A percentile compares a stretch with the other conserved stretches of the same genome.
Conservation (phyloP, 2,888 invertebrate species). For the Shargacucullia verbasci region DNA sequence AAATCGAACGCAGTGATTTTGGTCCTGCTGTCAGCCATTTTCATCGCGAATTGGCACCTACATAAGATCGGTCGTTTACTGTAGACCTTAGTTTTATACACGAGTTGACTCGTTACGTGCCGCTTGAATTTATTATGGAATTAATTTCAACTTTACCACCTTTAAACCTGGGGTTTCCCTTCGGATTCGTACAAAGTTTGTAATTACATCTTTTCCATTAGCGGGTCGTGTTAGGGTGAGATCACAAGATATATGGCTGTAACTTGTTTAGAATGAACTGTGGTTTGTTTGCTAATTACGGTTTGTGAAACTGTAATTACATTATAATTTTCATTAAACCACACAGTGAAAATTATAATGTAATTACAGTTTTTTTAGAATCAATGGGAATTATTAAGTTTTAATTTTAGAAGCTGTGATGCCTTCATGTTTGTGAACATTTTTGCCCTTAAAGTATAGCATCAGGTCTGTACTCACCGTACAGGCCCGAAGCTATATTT, state of each 20-base stretch:
- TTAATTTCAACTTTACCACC: slow-evolving; percentile 50
- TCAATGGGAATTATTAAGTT: no score
- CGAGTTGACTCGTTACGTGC: slow-evolving; percentile 2
- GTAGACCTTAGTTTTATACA: background rate
- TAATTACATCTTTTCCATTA: slow-evolving; percentile 67
- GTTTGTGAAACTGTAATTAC: slow-evolving; percentile 4
- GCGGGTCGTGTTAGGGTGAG: slow-evolving; percentile 42
- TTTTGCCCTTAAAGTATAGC: no score
- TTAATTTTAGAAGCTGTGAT: no score
- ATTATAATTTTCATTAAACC: no score
- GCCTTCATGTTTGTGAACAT: no score
- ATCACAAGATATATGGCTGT: slow-evolving; percentile 40
- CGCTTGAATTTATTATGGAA: slow-evolving; percentile 25
- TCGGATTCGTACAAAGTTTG: slow-evolving; percentile 56
- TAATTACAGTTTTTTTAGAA: slow-evolving; percentile 6
- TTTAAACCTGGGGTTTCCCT: slow-evolving; percentile 39
- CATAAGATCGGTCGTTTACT: no score
- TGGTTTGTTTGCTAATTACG: slow-evolving; percentile 42
- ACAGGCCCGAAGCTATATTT: no score
- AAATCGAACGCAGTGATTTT: no score
- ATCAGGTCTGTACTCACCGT: no score
- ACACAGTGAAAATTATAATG: slow-evolving; percentile 8
- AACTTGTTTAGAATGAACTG: slow-evolving; percentile 37
- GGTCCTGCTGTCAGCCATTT: no score
- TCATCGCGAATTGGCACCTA: no score